Percentiles rank a stretch among this genome's conserved stretches.
Evolutionary conservation across 2,888 invertebrate species (phyloP).

Genomic region (Galerucella calmariensis): DNA sequence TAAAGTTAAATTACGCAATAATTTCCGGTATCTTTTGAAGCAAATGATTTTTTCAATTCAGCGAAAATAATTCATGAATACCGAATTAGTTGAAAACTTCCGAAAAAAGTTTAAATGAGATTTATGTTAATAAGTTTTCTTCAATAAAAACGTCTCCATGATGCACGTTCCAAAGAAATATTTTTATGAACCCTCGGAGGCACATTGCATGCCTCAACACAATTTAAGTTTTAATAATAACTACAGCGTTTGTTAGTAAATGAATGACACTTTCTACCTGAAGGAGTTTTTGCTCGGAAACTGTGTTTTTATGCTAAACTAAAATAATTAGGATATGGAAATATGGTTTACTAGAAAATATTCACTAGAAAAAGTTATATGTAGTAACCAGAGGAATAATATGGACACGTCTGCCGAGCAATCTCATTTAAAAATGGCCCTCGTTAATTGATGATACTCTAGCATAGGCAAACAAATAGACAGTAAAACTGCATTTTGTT

Average conservation of each 20-base stretch:
- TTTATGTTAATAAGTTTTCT: slow-evolving; percentile 10
- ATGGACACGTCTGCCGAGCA: too few species aligned
- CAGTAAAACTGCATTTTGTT: too few species aligned
- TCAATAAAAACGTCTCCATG: background rate
- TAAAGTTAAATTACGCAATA: background rate
- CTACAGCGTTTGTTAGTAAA: slow-evolving; percentile 1
- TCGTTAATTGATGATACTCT: too few species aligned
- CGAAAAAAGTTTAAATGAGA: slow-evolving; percentile 11
- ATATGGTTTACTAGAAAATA: background rate
- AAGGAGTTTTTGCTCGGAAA: slow-evolving; percentile 17
- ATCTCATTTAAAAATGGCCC: too few species aligned
- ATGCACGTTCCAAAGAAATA: slow-evolving; percentile 6
- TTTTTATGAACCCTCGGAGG: slow-evolving; percentile 9
- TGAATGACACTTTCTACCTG: background rate
- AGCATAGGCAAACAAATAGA: too few species aligned
- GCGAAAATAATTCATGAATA: slow-evolving; percentile 8
- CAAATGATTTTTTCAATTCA: background rate
- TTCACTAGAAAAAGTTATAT: too few species aligned
- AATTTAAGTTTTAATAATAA: slow-evolving; percentile 15
- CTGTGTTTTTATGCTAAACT: background rate
- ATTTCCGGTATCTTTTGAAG: background rate
- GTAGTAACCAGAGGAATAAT: too few species aligned
- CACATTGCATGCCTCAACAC: slow-evolving; percentile 8
- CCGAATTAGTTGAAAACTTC: slow-evolving; percentile 1
- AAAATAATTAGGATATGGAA: background rate